These are phyloP conservation scores for Oryzias woworae DNA, from an alignment of 2,113 vertebrate genomes.

Conservation along the genomic window DNA sequence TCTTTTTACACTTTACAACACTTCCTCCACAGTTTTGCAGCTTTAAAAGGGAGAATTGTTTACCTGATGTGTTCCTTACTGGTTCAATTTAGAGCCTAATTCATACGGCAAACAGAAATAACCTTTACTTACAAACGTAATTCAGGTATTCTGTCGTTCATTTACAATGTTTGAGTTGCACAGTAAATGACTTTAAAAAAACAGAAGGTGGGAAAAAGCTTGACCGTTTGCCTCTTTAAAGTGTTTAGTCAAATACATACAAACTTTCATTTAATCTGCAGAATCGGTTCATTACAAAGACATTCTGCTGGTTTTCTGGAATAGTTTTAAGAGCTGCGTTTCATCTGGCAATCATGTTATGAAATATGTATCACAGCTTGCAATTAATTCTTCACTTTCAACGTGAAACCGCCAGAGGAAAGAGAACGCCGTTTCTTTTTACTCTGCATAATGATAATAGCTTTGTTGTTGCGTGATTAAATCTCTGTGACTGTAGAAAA, in stretches of 20 bases:
- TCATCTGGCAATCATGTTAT: conserved; percentile 44
- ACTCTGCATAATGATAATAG: conserved; percentile 13
- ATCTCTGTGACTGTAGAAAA: conserved; percentile 1
- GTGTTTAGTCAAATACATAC: conserved; percentile 29
- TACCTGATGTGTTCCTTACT: too few relatives aligned
- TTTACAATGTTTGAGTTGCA: too few relatives aligned
- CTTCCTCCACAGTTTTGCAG: too few relatives aligned
- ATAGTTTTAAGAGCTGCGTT: conserved; percentile 38
- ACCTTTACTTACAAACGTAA: too few relatives aligned
- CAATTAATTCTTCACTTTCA: conserved; percentile 33
- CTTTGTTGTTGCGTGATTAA: conserved; percentile 16
- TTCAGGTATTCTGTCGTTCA: too few relatives aligned
- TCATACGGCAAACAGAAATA: too few relatives aligned
- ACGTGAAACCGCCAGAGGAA: conserved; percentile 4
- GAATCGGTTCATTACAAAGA: conserved; percentile 14
- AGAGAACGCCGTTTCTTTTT: conserved; percentile 11
- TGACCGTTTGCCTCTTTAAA: conserved; percentile 20
- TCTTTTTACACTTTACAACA: too few relatives aligned
- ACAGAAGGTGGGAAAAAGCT: too few relatives aligned
- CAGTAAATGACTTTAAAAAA: too few relatives aligned
- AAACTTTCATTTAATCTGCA: conserved; percentile 30
- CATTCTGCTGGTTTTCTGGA: conserved; percentile 45
- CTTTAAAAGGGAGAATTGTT: too few relatives aligned
- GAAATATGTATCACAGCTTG: conserved; percentile 51
- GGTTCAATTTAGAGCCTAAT: too few relatives aligned